phyloP scores from a whole-genome alignment of 2,888 invertebrate species.

The Cephus pygmeus region DNA sequence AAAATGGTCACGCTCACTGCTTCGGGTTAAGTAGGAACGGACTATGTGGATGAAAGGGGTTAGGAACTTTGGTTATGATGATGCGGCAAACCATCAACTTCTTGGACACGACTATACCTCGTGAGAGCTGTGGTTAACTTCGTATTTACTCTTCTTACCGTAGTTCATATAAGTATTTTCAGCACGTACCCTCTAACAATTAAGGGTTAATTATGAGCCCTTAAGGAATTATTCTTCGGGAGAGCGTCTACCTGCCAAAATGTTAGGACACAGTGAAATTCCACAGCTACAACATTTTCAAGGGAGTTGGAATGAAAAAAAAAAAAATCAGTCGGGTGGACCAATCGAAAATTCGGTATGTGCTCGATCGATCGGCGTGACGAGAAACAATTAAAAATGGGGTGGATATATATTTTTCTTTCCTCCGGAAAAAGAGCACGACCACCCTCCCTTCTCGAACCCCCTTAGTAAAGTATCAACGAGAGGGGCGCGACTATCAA shows the following conservation, averaged over 20 bases:
- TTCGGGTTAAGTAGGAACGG: background rate
- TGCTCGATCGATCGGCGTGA: constrained; percentile 13
- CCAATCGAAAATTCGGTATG: background rate
- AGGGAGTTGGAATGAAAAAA: background rate
- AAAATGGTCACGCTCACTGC: background rate
- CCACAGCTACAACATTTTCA: background rate
- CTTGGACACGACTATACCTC: constrained; percentile 18
- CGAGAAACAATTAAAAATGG: constrained; percentile 31
- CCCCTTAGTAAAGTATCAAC: constrained; percentile 38
- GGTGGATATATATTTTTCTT: constrained; percentile 21
- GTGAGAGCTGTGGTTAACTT: constrained; percentile 15
- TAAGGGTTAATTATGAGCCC: background rate
- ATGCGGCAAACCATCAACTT: constrained; percentile 21
- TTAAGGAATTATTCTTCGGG: background rate
- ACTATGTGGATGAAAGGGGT: constrained; percentile 12
- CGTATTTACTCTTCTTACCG: constrained; percentile 10
- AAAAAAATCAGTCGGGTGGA: background rate
- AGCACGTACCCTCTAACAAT: background rate
- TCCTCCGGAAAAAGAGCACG: constrained; percentile 21
- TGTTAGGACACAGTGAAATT: background rate
- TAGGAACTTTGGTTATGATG: constrained; percentile 19
- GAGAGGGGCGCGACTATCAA: constrained; percentile 61
- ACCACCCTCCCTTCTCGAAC: constrained; percentile 9
- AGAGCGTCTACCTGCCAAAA: background rate
- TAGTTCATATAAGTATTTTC: background rate